phyloP scores from a whole-genome alignment of 2,888 invertebrate genomes.

The Drosophila mettleri region DNA sequence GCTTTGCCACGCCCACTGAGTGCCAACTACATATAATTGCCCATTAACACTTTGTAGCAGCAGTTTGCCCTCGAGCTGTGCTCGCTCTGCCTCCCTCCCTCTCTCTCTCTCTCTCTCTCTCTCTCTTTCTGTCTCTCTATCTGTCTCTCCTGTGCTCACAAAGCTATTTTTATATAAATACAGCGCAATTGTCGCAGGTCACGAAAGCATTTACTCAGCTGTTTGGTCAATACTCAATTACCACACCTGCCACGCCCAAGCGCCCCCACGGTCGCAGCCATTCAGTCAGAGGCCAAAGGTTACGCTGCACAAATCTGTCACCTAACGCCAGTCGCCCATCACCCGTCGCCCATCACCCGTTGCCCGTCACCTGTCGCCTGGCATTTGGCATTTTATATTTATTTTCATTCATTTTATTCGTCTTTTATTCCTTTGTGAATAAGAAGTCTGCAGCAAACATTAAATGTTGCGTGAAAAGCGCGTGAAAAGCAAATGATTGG shows the following conservation, averaged over 20 bases:
- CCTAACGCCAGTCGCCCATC: too few relatives aligned
- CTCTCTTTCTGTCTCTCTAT: too few relatives aligned
- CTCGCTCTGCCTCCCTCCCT: background rate
- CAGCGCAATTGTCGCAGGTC: slow-evolving; percentile 64
- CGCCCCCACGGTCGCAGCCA: background rate
- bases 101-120: background rate
- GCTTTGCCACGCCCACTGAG: slow-evolving; percentile 11
- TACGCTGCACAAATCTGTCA: slow-evolving; percentile 67
- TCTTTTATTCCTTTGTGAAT: slow-evolving; percentile 21
- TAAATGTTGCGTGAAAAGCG: slow-evolving; percentile 75
- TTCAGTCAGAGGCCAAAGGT: slow-evolving; percentile 44
- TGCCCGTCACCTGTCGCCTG: slow-evolving; percentile 7
- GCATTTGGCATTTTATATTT: slow-evolving; percentile 36
- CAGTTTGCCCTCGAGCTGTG: background rate
- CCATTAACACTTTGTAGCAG: slow-evolving; percentile 51
- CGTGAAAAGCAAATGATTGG: slow-evolving; percentile 61
- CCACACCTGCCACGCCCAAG: slow-evolving; percentile 13
- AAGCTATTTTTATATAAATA: slow-evolving; percentile 40
- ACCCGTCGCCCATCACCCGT: too few relatives aligned
- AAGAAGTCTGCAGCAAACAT: slow-evolving; percentile 32
- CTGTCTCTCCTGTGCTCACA: too few relatives aligned
- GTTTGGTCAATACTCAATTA: slow-evolving; percentile 76
- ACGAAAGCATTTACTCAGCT: slow-evolving; percentile 58
- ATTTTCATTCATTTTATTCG: slow-evolving; percentile 32
- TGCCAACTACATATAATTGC: slow-evolving; percentile 42